phyloP scores from a whole-genome alignment of 2,888 invertebrate genomes.

The Mongoloraphidia duomilia region DNA sequence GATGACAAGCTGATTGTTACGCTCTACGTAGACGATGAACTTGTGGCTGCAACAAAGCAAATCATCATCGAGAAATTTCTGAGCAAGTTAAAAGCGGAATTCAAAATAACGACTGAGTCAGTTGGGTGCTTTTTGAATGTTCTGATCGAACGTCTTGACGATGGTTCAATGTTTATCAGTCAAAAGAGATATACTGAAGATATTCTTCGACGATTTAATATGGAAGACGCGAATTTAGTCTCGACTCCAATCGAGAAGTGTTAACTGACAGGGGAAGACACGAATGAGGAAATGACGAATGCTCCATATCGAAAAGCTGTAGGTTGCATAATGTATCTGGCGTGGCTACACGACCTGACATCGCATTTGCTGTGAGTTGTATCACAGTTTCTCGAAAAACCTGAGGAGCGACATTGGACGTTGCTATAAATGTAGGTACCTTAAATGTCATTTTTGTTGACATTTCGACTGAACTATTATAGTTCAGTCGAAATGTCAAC shows the following conservation, averaged over 20 bases:
- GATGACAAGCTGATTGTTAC: slow-evolving; percentile 14
- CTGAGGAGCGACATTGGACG: slow-evolving; percentile 1
- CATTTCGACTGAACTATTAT: too few relatives aligned
- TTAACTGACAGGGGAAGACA: slow-evolving; percentile 2
- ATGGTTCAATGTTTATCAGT: slow-evolving; percentile 11
- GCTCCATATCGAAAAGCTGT: slow-evolving; percentile 13
- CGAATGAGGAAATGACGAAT: slow-evolving; percentile 2
- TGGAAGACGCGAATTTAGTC: too few relatives aligned
- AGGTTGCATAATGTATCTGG: slow-evolving; percentile 13
- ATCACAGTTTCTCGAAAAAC: slow-evolving; percentile 3
- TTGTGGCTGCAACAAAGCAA: slow-evolving; percentile 13
- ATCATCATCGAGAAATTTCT: slow-evolving; percentile 11
- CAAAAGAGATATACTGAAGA: slow-evolving; percentile 9
- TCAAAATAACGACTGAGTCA: slow-evolving; percentile 8
- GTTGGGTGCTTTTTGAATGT: slow-evolving; percentile 7
- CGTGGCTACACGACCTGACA: slow-evolving; percentile 13
- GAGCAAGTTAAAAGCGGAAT: slow-evolving; percentile 4
- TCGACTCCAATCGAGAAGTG: too few relatives aligned
- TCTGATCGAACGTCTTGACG: slow-evolving; percentile 11
- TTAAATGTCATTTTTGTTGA: too few relatives aligned
- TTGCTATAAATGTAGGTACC: too few relatives aligned
- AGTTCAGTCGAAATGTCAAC: too few relatives aligned
- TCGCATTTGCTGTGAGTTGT: slow-evolving; percentile 11
- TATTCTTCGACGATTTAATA: slow-evolving; percentile 10
- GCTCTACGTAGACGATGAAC: slow-evolving; percentile 21